phyloP scores from a whole-genome alignment of 2,888 invertebrate species.

The Papilio gigon region DNA sequence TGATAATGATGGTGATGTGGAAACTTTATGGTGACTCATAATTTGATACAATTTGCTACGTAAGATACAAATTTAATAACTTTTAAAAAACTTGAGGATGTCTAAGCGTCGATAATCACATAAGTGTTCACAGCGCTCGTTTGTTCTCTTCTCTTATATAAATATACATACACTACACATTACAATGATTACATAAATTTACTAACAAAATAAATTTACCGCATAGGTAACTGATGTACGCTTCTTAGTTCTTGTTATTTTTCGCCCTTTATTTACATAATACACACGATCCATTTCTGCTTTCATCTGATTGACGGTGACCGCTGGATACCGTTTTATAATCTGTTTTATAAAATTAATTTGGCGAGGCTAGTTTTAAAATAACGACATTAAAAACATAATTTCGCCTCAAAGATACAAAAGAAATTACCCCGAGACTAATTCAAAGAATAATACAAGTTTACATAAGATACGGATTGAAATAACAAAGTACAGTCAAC shows the following conservation, averaged over 20 bases:
- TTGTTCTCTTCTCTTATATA: no score
- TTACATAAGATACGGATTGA: conserved; percentile 12
- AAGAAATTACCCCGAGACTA: conserved; percentile 20
- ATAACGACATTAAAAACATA: conserved; percentile 9
- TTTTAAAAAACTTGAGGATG: no score
- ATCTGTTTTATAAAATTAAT: conserved; percentile 8
- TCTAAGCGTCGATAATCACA: no score
- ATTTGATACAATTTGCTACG: no score
- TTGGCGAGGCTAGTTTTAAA: no score
- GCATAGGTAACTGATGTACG: neutral
- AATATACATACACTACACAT: neutral
- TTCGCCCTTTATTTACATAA: conserved; percentile 15
- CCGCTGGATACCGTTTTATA: conserved; percentile 17
- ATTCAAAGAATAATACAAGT: conserved; percentile 17
- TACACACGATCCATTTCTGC: conserved; percentile 24
- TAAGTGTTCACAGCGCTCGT: no score
- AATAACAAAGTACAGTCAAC: conserved; percentile 11
- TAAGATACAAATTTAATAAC: no score
- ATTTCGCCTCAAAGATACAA: neutral
- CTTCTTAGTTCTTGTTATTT: conserved; percentile 2
- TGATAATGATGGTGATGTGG: no score
- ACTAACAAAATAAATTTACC: conserved; percentile 4
- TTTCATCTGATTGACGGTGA: conserved; percentile 35
- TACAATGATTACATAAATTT: neutral
- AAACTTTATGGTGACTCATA: no score